Conservation (phyloP, 1,140 invertebrate genomes). For the Drosophila aff. region DNA sequence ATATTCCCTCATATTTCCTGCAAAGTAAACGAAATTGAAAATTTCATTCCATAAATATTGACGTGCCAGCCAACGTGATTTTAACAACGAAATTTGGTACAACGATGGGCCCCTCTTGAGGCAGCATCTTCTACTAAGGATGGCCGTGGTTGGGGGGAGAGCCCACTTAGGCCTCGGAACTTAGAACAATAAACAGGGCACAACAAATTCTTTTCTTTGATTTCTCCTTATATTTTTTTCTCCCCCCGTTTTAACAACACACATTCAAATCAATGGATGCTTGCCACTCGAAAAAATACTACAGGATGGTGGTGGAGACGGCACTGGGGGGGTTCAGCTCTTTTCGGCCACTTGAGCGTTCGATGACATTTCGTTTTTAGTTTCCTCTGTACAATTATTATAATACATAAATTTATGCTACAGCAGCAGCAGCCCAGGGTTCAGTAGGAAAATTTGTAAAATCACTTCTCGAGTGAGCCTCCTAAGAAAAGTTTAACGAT, state of each 20-base stretch:
- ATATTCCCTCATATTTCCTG: not conserved
- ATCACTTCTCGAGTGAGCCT: slow-evolving; percentile 63
- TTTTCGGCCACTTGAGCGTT: slow-evolving; percentile 75
- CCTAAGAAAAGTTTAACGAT: slow-evolving; percentile 60
- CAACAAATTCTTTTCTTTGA: slow-evolving; percentile 47
- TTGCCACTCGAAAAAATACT: slow-evolving; percentile 27
- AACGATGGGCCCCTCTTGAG: slow-evolving; percentile 11
- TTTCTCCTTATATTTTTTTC: slow-evolving; percentile 9
- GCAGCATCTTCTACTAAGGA: slow-evolving; percentile 17
- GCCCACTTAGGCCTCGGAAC: slow-evolving; percentile 34
- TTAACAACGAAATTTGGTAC: slow-evolving; percentile 25
- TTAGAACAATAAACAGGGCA: slow-evolving; percentile 78
- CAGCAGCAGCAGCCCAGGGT: slow-evolving; percentile 11
- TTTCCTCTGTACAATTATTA: slow-evolving; percentile 70
- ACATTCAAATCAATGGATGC: slow-evolving; percentile 69
- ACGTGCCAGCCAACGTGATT: slow-evolving; percentile 20
- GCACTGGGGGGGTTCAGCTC: slow-evolving; percentile 15
- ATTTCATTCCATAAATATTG: slow-evolving; percentile 33
- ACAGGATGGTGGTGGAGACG: not conserved
- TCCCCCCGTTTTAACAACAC: slow-evolving; percentile 42
- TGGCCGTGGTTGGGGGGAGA: not conserved
- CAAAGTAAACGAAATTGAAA: slow-evolving; percentile 4
- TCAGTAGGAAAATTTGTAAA: slow-evolving; percentile 56
- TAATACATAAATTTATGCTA: slow-evolving; percentile 78
- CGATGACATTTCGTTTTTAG: slow-evolving; percentile 81